phyloP scores from a whole-genome alignment of 2,797 vertebrate genomes.

The Perodicticus potto region DNA sequence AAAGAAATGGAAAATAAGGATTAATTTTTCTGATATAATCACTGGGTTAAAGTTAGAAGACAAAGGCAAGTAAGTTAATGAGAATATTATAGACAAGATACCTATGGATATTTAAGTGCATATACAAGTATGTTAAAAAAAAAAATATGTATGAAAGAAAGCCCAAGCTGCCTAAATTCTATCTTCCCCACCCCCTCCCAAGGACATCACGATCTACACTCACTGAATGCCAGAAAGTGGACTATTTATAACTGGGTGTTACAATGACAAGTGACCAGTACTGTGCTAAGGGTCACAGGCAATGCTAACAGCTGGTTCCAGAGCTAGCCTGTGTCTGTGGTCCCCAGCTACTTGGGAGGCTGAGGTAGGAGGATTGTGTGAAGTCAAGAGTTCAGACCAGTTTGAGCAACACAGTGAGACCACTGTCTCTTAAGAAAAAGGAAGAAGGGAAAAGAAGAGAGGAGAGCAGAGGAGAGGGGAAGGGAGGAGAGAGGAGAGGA shows the following conservation, averaged over 20 bases:
- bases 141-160: background rate
- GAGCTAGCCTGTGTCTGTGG: too few relatives aligned
- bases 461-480: background rate
- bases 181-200: background rate
- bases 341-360: too few relatives aligned
- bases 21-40: slow-evolving; percentile 1
- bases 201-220: background rate
- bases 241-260: background rate
- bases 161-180: background rate
- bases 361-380: background rate
- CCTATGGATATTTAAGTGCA: background rate
- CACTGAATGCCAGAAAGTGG: background rate
- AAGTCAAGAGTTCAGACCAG: background rate
- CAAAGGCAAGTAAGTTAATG: background rate
- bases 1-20: background rate
- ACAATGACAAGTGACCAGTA: background rate
- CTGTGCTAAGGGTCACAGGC: background rate
- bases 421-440: background rate
- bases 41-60: background rate
- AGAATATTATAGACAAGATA: background rate
- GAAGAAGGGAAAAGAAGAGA: too few relatives aligned
- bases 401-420: background rate
- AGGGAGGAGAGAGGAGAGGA: too few relatives aligned
- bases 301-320: too few relatives aligned
- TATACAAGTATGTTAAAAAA: background rate